Conservation (phyloP, 2,113 vertebrate species). For the Stomatorhinus ivindoensis region DNA sequence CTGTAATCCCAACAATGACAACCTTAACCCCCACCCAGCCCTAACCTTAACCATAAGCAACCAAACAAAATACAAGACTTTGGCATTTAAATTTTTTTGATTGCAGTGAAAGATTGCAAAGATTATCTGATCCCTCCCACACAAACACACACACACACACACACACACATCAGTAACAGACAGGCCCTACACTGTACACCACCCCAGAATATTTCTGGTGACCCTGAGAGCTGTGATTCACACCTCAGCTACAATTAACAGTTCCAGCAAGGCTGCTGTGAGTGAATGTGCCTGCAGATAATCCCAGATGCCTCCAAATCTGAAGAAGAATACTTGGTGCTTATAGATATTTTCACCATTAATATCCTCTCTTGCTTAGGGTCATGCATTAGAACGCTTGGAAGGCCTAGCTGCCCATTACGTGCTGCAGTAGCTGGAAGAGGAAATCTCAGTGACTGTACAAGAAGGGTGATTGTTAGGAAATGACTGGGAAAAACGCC, state of each 20-base stretch:
- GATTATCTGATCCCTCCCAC: too few species aligned
- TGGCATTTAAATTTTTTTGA: too few species aligned
- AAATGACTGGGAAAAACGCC: neutral
- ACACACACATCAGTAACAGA: neutral
- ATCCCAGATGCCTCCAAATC: constrained; percentile 51
- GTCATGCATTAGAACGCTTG: neutral
- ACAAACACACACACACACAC: neutral
- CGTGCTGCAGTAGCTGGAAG: neutral
- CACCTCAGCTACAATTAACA: constrained; percentile 58
- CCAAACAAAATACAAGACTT: too few species aligned
- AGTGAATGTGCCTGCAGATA: constrained; percentile 50
- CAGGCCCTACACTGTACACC: neutral
- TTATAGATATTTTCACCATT: neutral
- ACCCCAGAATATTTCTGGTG: neutral
- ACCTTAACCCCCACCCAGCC: too few species aligned
- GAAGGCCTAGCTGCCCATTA: neutral
- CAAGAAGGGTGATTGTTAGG: neutral
- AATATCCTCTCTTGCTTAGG: neutral
- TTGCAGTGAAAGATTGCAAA: too few species aligned
- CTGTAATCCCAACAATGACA: too few species aligned
- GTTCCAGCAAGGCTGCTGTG: constrained; percentile 50
- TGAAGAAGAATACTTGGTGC: constrained; percentile 41
- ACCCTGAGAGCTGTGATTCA: constrained; percentile 39
- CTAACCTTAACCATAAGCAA: too few species aligned
- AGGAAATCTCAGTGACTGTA: neutral